phyloP scores from a whole-genome alignment of 37 sponge, comb jelly and placozoan species.

The Beroe forskalii region DNA sequence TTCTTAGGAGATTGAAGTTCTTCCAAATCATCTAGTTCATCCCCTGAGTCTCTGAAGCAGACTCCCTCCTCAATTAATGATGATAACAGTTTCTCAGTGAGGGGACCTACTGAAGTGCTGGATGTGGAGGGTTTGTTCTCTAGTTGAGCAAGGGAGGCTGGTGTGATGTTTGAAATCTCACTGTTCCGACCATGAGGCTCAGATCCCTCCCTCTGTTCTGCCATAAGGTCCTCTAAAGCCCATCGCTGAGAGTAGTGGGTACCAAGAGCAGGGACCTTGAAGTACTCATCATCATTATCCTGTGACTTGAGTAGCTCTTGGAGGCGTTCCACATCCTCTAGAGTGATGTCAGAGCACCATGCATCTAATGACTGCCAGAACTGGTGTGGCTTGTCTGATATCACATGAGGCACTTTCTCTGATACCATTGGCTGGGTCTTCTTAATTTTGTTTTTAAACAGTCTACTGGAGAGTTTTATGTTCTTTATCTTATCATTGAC shows the following conservation, averaged over 20 bases:
- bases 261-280: constrained; percentile 46
- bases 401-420: constrained; percentile 15
- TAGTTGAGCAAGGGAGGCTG: constrained; percentile 21
- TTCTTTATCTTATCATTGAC: constrained; percentile 48
- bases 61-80: constrained; percentile 42
- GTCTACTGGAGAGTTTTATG: constrained; percentile 28
- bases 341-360: constrained; percentile 52
- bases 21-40: not conserved
- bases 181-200: constrained; percentile 34
- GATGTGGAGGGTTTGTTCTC: constrained; percentile 9
- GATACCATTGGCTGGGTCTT: not conserved
- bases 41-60: not conserved
- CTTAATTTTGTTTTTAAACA: constrained; percentile 60
- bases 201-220: constrained; percentile 49
- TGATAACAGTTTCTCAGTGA: constrained; percentile 36
- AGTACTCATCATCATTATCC: constrained; percentile 31
- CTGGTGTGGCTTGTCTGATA: constrained; percentile 42
- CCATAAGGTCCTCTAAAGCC: constrained; percentile 48
- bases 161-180: constrained; percentile 58
- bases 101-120: constrained; percentile 31
- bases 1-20: not conserved
- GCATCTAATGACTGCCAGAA: constrained; percentile 62
- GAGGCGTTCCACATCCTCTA: not conserved
- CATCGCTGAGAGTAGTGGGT: constrained; percentile 61
- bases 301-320: constrained; percentile 50